phyloP scores from a whole-genome alignment of 2,888 invertebrate genomes.

The Agonopterix heracliana region DNA sequence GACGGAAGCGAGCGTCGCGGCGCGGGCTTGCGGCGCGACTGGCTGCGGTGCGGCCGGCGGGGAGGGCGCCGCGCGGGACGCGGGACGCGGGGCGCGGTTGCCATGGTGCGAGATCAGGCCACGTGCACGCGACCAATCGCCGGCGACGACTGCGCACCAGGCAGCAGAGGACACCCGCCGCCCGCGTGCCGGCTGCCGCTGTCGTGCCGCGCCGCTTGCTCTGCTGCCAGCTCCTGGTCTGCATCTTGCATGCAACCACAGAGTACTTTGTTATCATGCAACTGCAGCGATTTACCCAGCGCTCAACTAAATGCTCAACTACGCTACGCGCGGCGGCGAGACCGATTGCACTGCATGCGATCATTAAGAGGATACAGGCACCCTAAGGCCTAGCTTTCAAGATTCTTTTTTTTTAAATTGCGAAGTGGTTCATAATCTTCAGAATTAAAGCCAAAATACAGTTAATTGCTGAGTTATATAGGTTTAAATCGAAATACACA shows the following conservation, averaged over 20 bases:
- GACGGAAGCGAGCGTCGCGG: slow-evolving; percentile 9
- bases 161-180: slow-evolving; percentile 1
- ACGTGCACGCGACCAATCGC: slow-evolving; percentile 82
- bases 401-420: too few species aligned
- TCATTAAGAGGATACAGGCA: too few species aligned
- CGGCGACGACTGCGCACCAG: slow-evolving; percentile 16
- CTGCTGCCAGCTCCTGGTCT: background rate
- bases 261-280: too few species aligned
- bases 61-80: slow-evolving; percentile 21
- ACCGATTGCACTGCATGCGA: background rate
- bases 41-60: slow-evolving; percentile 15
- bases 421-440: too few species aligned
- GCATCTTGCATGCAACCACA: too few species aligned
- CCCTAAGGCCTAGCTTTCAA: too few species aligned
- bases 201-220: background rate
- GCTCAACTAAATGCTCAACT: background rate
- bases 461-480: too few species aligned
- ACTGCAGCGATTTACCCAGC: background rate
- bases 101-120: slow-evolving; percentile 87
- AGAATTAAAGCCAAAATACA: too few species aligned
- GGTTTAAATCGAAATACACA: too few species aligned
- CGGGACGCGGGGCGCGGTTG: slow-evolving; percentile 50
- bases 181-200: slow-evolving; percentile 71
- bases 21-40: slow-evolving; percentile 20
- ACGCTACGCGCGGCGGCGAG: background rate